Conservation (phyloP, 2,797 vertebrate species). For the Pangasius mekongensis region DNA sequence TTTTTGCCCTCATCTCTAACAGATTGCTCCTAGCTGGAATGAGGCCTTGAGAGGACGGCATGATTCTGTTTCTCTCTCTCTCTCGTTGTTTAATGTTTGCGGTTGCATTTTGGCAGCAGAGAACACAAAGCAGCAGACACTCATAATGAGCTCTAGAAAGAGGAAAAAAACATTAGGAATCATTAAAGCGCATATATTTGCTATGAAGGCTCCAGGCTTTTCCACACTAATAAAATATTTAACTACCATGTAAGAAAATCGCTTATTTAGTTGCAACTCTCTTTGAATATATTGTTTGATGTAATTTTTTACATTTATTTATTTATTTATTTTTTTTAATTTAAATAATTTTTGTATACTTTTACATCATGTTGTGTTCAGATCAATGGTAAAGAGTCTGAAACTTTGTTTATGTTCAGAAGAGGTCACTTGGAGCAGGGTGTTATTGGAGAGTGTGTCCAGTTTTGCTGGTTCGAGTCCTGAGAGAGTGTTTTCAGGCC, state of each 20-base stretch:
- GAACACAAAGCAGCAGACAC: slow-evolving; percentile 37
- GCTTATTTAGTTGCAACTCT: slow-evolving; percentile 13
- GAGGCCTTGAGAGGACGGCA: slow-evolving; percentile 5
- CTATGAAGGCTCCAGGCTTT: slow-evolving; percentile 29
- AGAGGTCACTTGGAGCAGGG: background rate
- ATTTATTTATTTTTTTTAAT: background rate
- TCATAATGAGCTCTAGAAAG: slow-evolving; percentile 38
- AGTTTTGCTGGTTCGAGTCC: background rate
- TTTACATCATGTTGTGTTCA: background rate
- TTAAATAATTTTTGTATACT: background rate
- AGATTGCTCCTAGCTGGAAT: slow-evolving; percentile 27
- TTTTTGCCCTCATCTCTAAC: background rate
- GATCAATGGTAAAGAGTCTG: background rate
- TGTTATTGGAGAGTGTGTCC: background rate
- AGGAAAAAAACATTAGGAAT: slow-evolving; percentile 18
- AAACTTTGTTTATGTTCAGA: background rate
- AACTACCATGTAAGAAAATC: slow-evolving; percentile 25
- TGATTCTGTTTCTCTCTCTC: slow-evolving; percentile 14
- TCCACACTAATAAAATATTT: slow-evolving; percentile 47
- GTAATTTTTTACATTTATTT: background rate
- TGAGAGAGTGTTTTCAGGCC: background rate
- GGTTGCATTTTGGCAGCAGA: slow-evolving; percentile 43
- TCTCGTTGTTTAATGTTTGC: slow-evolving; percentile 29
- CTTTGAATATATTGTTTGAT: background rate
- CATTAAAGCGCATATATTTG: slow-evolving; percentile 44